phyloP scores from a whole-genome alignment of 64 coral and sea anemone genomes.

The Acropora tenuis region DNA sequence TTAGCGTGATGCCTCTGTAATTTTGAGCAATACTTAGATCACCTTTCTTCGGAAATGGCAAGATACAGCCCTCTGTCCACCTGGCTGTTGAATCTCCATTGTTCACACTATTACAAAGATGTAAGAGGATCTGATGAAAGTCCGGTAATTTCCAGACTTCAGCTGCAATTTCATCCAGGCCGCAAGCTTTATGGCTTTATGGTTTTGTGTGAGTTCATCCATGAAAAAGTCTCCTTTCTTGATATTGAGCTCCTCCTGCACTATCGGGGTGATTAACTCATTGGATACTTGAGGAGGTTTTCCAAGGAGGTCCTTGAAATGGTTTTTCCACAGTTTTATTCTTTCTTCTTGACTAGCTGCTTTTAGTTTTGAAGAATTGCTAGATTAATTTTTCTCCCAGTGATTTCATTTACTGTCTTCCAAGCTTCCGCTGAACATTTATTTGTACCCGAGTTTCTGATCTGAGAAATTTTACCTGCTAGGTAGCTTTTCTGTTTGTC shows the following conservation, averaged over 20 bases:
- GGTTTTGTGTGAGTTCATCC: slow-evolving; percentile 38
- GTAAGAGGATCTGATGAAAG: slow-evolving; percentile 35
- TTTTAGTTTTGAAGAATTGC: neutral
- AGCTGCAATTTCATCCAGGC: neutral
- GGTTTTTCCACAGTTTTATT: neutral
- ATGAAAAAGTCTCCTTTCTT: slow-evolving; percentile 41
- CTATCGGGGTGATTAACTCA: neutral
- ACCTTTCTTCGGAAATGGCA: slow-evolving; percentile 50
- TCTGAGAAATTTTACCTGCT: neutral
- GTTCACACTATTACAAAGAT: slow-evolving; percentile 43
- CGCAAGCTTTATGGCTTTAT: neutral
- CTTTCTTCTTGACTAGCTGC: neutral
- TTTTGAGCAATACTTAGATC: slow-evolving; percentile 31
- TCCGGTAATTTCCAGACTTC: slow-evolving; percentile 36
- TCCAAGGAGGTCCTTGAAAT: neutral
- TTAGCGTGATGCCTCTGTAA: slow-evolving; percentile 22
- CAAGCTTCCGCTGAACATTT: neutral
- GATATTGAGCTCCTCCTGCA: slow-evolving; percentile 38
- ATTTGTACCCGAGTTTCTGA: neutral
- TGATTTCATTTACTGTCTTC: neutral
- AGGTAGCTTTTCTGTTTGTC: neutral
- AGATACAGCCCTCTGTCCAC: slow-evolving; percentile 36
- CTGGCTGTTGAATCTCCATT: neutral
- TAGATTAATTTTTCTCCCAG: neutral
- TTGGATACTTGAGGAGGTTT: neutral